phyloP scores from a whole-genome alignment of 2,888 invertebrate genomes.

The Andrena chrysosceles region DNA sequence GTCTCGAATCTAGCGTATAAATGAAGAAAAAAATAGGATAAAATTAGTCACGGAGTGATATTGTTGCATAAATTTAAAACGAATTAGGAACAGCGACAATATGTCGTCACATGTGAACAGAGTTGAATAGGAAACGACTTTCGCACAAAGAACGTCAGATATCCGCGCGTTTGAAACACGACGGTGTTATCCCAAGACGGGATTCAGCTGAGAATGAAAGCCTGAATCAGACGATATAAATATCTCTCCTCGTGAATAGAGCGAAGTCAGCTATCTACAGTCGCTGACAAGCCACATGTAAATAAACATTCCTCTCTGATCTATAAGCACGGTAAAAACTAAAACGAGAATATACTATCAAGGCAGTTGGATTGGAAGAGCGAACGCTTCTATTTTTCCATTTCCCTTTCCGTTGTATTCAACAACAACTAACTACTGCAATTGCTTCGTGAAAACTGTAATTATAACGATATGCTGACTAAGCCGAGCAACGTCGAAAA shows the following conservation, averaged over 20 bases:
- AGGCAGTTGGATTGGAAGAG: slow-evolving; percentile 1
- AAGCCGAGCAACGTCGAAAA: neutral
- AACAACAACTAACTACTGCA: neutral
- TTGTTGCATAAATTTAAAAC: neutral
- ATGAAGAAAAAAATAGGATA: no score
- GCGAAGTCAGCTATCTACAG: slow-evolving; percentile 26
- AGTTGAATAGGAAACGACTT: neutral
- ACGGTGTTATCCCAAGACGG: neutral
- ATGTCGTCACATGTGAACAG: neutral
- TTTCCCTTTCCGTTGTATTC: neutral
- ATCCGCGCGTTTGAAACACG: neutral
- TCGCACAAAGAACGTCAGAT: neutral
- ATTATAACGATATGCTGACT: neutral
- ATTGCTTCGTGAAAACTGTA: neutral
- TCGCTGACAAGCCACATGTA: slow-evolving; percentile 50
- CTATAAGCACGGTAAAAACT: slow-evolving; percentile 29
- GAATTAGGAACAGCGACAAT: neutral
- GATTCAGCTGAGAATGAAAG: slow-evolving; percentile 37
- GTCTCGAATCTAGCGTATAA: neutral
- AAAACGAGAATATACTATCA: slow-evolving; percentile 19
- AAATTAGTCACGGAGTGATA: neutral
- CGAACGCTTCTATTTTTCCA: neutral
- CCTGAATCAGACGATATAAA: slow-evolving; percentile 64
- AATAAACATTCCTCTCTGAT: slow-evolving; percentile 56
- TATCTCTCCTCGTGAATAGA: slow-evolving; percentile 36